These are phyloP conservation scores for Vimba vimba DNA, from an alignment of 2,113 vertebrate species.

Conservation along the genomic window DNA sequence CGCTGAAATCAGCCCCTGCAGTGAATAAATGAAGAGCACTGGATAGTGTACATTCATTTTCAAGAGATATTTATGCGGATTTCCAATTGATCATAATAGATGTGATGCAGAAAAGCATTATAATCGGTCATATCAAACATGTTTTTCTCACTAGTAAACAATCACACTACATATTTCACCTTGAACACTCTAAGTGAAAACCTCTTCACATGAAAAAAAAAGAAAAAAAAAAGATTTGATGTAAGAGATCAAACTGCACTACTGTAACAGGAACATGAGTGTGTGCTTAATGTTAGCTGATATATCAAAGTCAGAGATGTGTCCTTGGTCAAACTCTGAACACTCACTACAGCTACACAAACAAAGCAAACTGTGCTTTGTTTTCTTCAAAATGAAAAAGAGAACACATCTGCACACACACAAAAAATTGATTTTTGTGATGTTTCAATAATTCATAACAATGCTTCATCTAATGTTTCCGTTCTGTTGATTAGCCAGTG, in stretches of 20 bases:
- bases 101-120: background rate
- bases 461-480: conserved; percentile 36
- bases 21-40: background rate
- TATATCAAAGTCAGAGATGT: background rate
- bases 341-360: background rate
- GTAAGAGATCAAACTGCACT: background rate
- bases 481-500: conserved; percentile 28
- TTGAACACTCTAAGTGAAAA: background rate
- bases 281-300: background rate
- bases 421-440: conserved; percentile 18
- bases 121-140: background rate
- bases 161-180: background rate
- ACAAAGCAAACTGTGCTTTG: background rate
- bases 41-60: background rate
- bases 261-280: background rate
- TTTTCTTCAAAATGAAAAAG: conserved; percentile 4
- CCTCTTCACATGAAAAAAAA: conserved; percentile 5
- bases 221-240: background rate
- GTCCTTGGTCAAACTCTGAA: conserved; percentile 9
- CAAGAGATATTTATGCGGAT: background rate
- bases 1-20: background rate
- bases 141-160: background rate
- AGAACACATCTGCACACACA: background rate
- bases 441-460: conserved; percentile 46
- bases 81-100: background rate